Percentiles rank a stretch among this genome's conserved stretches.
phyloP scores from a whole-genome alignment of 2,797 vertebrate species.

The Periophthalmus magnuspinnatus region DNA sequence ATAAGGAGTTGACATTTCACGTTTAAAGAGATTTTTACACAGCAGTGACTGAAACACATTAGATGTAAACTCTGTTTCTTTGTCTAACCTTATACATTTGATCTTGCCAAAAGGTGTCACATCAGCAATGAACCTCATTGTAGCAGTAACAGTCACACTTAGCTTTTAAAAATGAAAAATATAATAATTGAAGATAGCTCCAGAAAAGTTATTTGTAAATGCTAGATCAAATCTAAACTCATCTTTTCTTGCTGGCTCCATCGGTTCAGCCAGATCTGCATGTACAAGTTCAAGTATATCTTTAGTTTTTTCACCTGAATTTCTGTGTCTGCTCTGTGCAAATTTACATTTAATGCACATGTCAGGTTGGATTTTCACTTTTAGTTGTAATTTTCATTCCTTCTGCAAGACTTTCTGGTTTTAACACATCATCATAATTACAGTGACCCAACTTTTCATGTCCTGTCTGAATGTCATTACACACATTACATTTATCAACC shows the following conservation, averaged over 20 bases:
- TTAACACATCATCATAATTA: not conserved
- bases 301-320: not conserved
- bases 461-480: too few relatives aligned
- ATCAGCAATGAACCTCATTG: constrained; percentile 24
- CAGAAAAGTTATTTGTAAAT: constrained; percentile 24
- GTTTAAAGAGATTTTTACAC: constrained; percentile 11
- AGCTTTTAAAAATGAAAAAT: constrained; percentile 26
- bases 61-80: constrained; percentile 21
- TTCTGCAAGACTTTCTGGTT: not conserved
- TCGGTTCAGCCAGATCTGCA: not conserved
- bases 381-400: not conserved
- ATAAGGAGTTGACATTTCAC: constrained; percentile 11
- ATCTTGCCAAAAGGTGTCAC: constrained; percentile 18
- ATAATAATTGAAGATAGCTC: constrained; percentile 20
- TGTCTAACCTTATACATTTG: constrained; percentile 28
- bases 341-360: not conserved
- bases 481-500: too few relatives aligned
- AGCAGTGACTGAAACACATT: constrained; percentile 7
- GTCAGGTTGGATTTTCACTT: not conserved
- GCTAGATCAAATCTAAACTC: not conserved
- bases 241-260: not conserved
- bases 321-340: not conserved
- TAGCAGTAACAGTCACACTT: constrained; percentile 13
- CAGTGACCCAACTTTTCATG: not conserved
- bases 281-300: not conserved